Conservation (phyloP, 2,113 vertebrate species). For the Pseudorhombus dupliciocellatus region DNA sequence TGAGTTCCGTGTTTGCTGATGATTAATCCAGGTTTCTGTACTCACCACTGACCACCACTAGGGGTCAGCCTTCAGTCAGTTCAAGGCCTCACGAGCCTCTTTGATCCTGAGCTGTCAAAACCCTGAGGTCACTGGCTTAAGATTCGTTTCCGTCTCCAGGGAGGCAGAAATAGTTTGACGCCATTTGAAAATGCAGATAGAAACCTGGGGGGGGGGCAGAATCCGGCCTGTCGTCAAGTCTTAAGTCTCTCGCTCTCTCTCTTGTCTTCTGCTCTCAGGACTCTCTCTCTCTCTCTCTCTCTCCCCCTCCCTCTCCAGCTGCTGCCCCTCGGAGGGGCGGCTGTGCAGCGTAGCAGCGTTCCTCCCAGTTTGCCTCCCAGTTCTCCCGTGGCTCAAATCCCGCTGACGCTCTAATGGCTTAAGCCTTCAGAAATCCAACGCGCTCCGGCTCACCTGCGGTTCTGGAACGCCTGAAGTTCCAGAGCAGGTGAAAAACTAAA, state of each 20-base stretch:
- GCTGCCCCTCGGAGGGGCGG: slow-evolving; percentile 36
- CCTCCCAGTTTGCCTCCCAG: slow-evolving; percentile 19
- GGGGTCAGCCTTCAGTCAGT: background rate
- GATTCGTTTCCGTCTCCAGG: too few relatives aligned
- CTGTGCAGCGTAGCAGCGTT: background rate
- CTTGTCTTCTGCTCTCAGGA: background rate
- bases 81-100: too few relatives aligned
- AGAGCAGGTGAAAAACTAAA: background rate
- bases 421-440: slow-evolving; percentile 4
- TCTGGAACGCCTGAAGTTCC: background rate
- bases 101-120: too few relatives aligned
- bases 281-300: too few relatives aligned
- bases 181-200: too few relatives aligned
- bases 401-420: slow-evolving; percentile 13
- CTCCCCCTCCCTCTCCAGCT: slow-evolving; percentile 22
- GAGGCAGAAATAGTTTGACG: too few relatives aligned
- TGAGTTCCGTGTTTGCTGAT: background rate
- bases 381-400: slow-evolving; percentile 26
- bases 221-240: too few relatives aligned
- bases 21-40: background rate
- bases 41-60: background rate
- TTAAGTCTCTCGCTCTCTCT: background rate
- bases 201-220: background rate
- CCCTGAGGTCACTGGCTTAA: too few relatives aligned
- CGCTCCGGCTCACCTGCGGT: background rate